Percentiles rank a stretch among this genome's conserved stretches.
Evolutionary conservation across 2,113 vertebrate species (phyloP).

Genomic region (Pachyramphus minor): DNA sequence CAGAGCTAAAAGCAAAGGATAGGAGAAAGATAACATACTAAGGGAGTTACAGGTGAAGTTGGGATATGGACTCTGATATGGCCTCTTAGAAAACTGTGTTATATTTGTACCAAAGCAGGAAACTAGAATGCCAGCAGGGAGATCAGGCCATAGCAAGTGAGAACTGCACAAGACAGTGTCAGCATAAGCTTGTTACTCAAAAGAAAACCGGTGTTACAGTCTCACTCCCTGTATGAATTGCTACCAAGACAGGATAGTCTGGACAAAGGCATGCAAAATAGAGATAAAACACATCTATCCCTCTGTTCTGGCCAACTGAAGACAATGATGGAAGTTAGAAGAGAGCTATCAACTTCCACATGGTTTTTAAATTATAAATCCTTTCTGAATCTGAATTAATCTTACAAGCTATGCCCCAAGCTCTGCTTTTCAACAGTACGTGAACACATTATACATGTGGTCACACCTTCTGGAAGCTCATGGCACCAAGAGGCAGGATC

Average conservation of each 20-base stretch:
- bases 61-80: background rate
- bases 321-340: background rate
- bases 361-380: background rate
- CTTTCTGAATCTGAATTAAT: background rate
- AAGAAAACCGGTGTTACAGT: background rate
- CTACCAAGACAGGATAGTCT: background rate
- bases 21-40: background rate
- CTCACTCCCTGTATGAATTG: background rate
- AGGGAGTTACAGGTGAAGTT: background rate
- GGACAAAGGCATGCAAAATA: background rate
- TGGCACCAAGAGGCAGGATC: background rate
- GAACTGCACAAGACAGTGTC: background rate
- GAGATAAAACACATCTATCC: background rate
- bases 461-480: background rate
- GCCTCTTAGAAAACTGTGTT: background rate
- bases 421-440: background rate
- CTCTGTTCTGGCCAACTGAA: background rate
- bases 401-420: background rate
- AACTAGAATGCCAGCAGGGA: background rate
- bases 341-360: background rate
- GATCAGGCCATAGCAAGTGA: background rate
- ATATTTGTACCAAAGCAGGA: background rate
- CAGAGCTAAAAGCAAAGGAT: background rate
- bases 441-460: background rate
- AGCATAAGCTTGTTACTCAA: background rate